These are phyloP conservation scores for Sycobia sp. DNA, from an alignment of 1,140 invertebrate genomes.

Conservation along the genomic window DNA sequence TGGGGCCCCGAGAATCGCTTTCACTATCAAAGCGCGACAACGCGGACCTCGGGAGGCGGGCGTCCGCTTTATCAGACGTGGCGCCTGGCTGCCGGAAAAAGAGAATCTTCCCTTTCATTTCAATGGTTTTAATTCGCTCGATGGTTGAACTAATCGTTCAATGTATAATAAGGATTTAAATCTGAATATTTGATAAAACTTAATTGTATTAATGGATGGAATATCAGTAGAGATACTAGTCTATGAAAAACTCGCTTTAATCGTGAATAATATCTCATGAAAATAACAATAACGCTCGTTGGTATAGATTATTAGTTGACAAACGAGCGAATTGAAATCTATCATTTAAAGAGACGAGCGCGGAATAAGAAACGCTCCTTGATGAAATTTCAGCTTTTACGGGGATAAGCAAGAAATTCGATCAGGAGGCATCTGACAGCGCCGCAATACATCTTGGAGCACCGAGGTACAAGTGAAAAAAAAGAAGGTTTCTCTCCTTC, in stretches of 20 bases:
- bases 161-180: too few relatives aligned
- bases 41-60: neutral
- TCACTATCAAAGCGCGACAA: conserved; percentile 9
- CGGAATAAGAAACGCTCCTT: neutral
- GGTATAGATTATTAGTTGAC: too few relatives aligned
- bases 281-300: too few relatives aligned
- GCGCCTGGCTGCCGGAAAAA: conserved; percentile 22
- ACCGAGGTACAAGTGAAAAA: conserved; percentile 40
- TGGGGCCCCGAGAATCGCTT: conserved; percentile 46
- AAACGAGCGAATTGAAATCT: too few relatives aligned
- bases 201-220: too few relatives aligned
- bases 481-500: conserved; percentile 35
- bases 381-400: neutral
- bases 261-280: too few relatives aligned
- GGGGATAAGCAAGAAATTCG: conserved; percentile 5
- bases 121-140: too few relatives aligned
- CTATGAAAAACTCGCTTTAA: too few relatives aligned
- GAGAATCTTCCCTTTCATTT: conserved; percentile 11
- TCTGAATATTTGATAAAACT: too few relatives aligned
- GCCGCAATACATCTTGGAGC: conserved; percentile 48
- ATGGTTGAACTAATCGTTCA: too few relatives aligned
- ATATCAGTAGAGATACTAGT: too few relatives aligned
- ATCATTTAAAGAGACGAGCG: neutral
- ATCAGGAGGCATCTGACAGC: conserved; percentile 7
- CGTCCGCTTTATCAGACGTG: conserved; percentile 8